Evolutionary conservation across 1,140 invertebrate genomes (phyloP).

Genomic region (Drosophila sp.): DNA sequence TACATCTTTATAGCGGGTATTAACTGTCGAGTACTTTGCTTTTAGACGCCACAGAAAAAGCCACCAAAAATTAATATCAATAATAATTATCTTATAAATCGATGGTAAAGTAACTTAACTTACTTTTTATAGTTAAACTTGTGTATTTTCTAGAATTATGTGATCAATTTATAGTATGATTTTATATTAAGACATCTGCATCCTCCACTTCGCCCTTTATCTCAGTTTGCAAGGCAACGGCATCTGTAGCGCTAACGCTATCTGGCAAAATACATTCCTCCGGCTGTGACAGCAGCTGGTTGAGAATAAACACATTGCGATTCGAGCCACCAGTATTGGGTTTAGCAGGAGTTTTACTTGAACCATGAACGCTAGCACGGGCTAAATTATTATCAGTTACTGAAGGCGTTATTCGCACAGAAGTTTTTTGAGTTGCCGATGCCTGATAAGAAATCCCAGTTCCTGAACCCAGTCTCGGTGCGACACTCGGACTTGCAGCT

Average conservation of each 20-base stretch:
- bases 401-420: neutral
- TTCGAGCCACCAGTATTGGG: neutral
- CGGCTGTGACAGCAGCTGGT: constrained; percentile 40
- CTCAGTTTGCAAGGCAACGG: constrained; percentile 28
- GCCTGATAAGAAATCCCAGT: constrained; percentile 15
- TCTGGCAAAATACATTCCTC: constrained; percentile 71
- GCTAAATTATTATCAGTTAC: neutral
- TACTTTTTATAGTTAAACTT: constrained; percentile 46
- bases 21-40: neutral
- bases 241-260: constrained; percentile 2
- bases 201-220: constrained; percentile 70
- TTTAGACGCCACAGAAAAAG: neutral
- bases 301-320: constrained; percentile 55
- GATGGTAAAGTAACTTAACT: constrained; percentile 68
- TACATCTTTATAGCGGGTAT: constrained; percentile 7
- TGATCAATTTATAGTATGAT: neutral
- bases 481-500: neutral
- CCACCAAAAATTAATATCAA: neutral
- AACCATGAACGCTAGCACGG: neutral
- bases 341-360: neutral
- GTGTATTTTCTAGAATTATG: neutral
- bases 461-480: constrained; percentile 1
- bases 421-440: constrained; percentile 10
- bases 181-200: constrained; percentile 47
- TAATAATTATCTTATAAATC: constrained; percentile 38